Percentiles rank a stretch among this genome's conserved stretches.
Evolutionary conservation across 2,113 vertebrate genomes (phyloP).

Genomic region (Cochlearius cochlearius): DNA sequence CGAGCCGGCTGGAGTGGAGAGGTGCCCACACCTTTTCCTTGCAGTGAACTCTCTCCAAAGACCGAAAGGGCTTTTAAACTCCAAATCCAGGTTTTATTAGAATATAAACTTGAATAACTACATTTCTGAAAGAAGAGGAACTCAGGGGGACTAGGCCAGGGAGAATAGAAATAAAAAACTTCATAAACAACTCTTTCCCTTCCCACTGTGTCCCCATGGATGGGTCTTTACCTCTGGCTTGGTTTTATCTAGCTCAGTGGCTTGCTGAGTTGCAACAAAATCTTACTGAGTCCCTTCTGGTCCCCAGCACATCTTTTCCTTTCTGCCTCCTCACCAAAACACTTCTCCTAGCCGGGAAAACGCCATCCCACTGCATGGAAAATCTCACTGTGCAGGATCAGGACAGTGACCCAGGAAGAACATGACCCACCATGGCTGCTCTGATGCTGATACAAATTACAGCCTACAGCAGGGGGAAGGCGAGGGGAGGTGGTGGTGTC

Average conservation of each 20-base stretch:
- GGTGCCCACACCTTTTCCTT: neutral
- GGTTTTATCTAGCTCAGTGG: neutral
- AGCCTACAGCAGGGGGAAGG: neutral
- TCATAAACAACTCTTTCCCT: neutral
- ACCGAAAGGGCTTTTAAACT: neutral
- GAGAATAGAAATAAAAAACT: neutral
- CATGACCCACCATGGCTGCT: neutral
- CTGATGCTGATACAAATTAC: neutral
- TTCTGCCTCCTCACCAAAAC: neutral
- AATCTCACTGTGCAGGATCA: neutral
- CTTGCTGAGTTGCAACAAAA: neutral
- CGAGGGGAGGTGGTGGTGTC: too few relatives aligned
- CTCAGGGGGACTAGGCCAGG: neutral
- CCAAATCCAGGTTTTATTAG: neutral
- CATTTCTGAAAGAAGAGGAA: neutral
- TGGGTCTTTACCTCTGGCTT: neutral
- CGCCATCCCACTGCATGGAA: neutral
- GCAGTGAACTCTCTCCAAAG: neutral
- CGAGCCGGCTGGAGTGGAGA: rapidly evolving
- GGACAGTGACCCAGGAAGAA: neutral
- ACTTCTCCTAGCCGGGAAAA: neutral
- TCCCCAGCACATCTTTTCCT: neutral
- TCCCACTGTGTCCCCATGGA: neutral
- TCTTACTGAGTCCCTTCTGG: neutral
- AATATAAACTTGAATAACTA: neutral